Evolutionary conservation across 2,888 invertebrate genomes (phyloP).

Genomic region (Papilio gigon): DNA sequence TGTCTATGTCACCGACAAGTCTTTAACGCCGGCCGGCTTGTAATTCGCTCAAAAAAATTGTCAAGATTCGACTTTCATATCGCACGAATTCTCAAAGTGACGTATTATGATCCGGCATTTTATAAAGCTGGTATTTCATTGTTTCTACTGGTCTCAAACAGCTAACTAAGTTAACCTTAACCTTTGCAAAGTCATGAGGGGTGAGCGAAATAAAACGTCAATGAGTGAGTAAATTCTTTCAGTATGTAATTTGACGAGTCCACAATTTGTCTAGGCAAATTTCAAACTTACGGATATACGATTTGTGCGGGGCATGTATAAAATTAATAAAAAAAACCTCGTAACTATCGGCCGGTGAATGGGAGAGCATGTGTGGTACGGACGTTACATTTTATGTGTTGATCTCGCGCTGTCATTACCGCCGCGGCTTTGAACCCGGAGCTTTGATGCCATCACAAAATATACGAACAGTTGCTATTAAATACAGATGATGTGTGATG

Average conservation of each 20-base stretch:
- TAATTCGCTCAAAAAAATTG: not conserved
- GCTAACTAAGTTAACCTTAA: too few species aligned
- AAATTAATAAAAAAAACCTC: constrained; percentile 8
- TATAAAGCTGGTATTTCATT: too few species aligned
- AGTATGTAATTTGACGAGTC: not conserved
- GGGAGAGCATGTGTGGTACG: not conserved
- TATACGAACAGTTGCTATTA: constrained; percentile 4
- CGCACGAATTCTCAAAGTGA: not conserved
- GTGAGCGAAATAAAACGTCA: too few species aligned
- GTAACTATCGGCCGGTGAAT: not conserved
- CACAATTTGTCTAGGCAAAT: not conserved
- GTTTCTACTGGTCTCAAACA: too few species aligned
- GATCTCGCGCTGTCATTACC: not conserved
- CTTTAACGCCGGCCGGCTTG: not conserved
- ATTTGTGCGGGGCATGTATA: not conserved
- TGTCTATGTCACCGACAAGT: not conserved
- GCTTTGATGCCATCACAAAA: constrained; percentile 6
- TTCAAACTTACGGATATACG: not conserved
- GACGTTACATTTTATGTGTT: not conserved
- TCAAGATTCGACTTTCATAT: too few species aligned
- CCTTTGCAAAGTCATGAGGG: too few species aligned
- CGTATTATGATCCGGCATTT: not conserved
- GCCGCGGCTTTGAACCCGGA: not conserved
- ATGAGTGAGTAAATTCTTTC: not conserved
- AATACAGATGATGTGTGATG: too few species aligned